phyloP scores from a whole-genome alignment of 1,140 invertebrate genomes.

The Ceratosolen solmsi region DNA sequence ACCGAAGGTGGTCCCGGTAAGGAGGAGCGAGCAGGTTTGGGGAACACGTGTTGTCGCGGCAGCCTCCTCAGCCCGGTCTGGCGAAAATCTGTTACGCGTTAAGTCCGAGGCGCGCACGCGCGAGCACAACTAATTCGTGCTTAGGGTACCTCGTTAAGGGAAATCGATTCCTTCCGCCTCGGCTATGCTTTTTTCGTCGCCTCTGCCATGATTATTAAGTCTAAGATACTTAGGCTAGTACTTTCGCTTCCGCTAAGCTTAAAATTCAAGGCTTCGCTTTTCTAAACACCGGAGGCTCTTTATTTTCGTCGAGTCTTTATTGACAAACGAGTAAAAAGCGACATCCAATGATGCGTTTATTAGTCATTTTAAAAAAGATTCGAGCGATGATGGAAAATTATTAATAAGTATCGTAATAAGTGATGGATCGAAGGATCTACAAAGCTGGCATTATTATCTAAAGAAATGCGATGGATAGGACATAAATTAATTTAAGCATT shows the following conservation, averaged over 20 bases:
- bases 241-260: background rate
- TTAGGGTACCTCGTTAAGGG: constrained; percentile 31
- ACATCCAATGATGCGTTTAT: too few relatives aligned
- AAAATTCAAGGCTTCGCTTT: background rate
- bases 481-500: too few relatives aligned
- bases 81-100: constrained; percentile 45
- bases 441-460: too few relatives aligned
- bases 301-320: background rate
- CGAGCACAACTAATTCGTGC: constrained; percentile 12
- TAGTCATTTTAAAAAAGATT: too few relatives aligned
- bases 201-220: background rate
- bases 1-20: background rate
- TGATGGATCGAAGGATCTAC: too few relatives aligned
- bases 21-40: background rate
- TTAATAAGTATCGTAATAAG: too few relatives aligned
- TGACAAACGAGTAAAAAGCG: too few relatives aligned
- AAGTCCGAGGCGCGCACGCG: background rate
- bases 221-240: background rate
- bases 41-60: background rate
- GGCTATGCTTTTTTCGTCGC: background rate
- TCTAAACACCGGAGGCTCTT: background rate
- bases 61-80: constrained; percentile 12
- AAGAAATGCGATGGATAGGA: too few relatives aligned
- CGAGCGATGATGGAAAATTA: too few relatives aligned
- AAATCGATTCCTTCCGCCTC: background rate